These are phyloP conservation scores for Hylaeus anthracinus DNA, from an alignment of 1,140 invertebrate genomes.

Conservation along the genomic window DNA sequence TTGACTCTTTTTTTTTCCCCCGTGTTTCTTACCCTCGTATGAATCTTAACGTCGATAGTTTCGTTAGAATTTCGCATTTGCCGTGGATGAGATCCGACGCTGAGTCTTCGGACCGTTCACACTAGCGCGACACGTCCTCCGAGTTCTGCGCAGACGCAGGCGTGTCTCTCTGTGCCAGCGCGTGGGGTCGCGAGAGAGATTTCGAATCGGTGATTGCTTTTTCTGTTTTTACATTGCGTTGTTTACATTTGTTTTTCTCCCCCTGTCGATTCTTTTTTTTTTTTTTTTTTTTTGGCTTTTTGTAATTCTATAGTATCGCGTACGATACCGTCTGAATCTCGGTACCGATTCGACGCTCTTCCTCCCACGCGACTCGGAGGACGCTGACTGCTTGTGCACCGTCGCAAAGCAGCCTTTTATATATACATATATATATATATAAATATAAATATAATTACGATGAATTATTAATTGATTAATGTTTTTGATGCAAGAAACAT, in stretches of 20 bases:
- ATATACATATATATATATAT: slow-evolving; percentile 49
- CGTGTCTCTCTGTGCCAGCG: not conserved
- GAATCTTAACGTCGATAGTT: no score
- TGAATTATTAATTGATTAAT: slow-evolving; percentile 56
- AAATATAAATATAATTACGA: slow-evolving; percentile 47
- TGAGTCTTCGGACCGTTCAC: slow-evolving; percentile 49
- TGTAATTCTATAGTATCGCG: slow-evolving; percentile 1
- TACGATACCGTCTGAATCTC: slow-evolving; percentile 14
- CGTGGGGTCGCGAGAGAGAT: no score
- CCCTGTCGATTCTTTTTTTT: no score
- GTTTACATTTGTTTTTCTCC: not conserved
- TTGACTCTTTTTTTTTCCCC: no score
- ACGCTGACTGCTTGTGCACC: slow-evolving; percentile 52
- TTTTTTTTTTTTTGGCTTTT: not conserved
- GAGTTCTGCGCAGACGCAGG: slow-evolving; percentile 24
- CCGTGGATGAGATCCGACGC: slow-evolving; percentile 40
- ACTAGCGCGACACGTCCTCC: slow-evolving; percentile 55
- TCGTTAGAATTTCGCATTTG: no score
- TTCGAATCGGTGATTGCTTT: no score
- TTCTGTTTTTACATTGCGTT: not conserved
- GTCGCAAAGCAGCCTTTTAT: slow-evolving; percentile 61
- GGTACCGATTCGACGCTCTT: not conserved
- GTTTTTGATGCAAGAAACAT: slow-evolving; percentile 36
- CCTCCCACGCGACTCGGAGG: slow-evolving; percentile 45
- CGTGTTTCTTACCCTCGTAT: no score